Conservation (phyloP, 2,797 vertebrate genomes). For the Coluber constrictor region DNA sequence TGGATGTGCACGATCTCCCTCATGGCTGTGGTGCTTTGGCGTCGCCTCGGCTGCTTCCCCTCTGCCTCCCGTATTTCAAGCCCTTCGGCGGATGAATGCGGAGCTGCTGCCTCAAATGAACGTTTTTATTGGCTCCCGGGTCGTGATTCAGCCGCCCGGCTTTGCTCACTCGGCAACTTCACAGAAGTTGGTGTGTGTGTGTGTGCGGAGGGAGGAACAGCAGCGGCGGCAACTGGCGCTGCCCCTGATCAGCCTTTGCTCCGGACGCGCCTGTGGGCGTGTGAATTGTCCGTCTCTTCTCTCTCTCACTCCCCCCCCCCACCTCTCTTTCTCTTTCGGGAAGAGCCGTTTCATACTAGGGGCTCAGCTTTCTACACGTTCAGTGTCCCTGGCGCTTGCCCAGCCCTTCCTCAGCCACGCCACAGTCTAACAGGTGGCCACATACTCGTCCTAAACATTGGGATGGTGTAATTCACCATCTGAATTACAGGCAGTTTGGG, state of each 20-base stretch:
- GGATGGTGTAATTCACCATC: no score
- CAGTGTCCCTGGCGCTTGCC: background rate
- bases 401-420: background rate
- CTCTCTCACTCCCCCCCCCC: no score
- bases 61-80: background rate
- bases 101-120: background rate
- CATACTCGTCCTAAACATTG: no score
- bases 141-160: background rate
- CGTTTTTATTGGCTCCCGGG: slow-evolving; percentile 47
- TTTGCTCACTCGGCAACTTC: slow-evolving; percentile 18
- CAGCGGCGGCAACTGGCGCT: background rate
- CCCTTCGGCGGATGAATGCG: background rate
- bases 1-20: slow-evolving; percentile 93
- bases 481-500: background rate
- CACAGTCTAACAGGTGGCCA: background rate
- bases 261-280: slow-evolving; percentile 2
- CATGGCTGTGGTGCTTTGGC: slow-evolving; percentile 64
- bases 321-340: no score
- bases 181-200: background rate
- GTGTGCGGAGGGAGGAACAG: background rate
- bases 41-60: background rate
- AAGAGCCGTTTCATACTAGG: background rate
- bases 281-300: background rate
- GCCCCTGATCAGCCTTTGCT: slow-evolving; percentile 27
- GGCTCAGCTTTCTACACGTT: background rate